phyloP scores from a whole-genome alignment of 2,797 vertebrate genomes.

The Tapera naevia region DNA sequence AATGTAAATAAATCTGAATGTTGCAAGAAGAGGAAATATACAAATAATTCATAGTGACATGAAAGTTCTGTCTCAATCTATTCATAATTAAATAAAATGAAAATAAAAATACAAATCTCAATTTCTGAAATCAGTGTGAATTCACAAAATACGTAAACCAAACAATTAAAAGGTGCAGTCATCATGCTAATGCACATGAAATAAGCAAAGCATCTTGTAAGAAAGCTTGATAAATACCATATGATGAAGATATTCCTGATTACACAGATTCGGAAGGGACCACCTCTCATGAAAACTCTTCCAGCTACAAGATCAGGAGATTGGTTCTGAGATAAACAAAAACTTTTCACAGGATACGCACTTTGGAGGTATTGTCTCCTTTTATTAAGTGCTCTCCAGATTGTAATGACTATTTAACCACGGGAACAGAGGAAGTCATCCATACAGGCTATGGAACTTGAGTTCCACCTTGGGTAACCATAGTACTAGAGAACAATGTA shows the following conservation, averaged over 20 bases:
- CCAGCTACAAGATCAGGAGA: background rate
- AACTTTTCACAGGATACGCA: background rate
- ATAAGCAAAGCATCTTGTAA: background rate
- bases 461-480: background rate
- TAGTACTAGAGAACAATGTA: background rate
- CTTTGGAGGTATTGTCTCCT: background rate
- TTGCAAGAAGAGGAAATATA: background rate
- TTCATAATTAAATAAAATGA: background rate
- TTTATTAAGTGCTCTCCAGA: background rate
- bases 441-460: background rate
- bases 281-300: background rate
- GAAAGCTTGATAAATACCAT: background rate
- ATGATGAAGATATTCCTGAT: background rate
- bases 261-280: background rate
- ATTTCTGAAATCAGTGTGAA: background rate
- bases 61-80: background rate
- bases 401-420: background rate
- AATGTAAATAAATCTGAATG: background rate
- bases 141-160: background rate
- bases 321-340: background rate
- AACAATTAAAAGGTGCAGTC: background rate
- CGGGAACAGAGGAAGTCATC: background rate
- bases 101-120: background rate
- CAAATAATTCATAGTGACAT: background rate
- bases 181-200: background rate